Evolutionary conservation across 2,797 vertebrate genomes (phyloP), one percentile per base, ranked within the genome.

Genomic region (Enteromius paludinosus): DNA sequence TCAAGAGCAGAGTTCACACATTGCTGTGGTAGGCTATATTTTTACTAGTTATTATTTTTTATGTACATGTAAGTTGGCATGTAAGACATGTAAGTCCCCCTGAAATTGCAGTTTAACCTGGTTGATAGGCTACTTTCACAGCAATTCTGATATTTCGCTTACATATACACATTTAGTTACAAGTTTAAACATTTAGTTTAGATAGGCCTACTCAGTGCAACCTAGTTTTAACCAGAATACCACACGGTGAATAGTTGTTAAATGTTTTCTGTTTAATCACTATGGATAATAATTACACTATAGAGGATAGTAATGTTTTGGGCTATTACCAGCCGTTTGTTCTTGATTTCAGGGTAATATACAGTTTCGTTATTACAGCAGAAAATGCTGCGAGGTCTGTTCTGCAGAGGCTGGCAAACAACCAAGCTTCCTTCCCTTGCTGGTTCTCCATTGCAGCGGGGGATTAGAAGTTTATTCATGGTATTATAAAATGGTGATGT

Each of bases 381-480:
- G 68, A 76, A 81, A 56, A 74, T 79, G 61, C 69, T 72, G 54
- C 17, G 23, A 78, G 49, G 82, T 81, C 82, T 87, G 79, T 71
- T 85, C 30, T 73, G 84, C 65, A 75, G 59, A 65, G n/a, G 54
- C 52, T 83, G 82, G 84, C 77, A 83, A 62, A 74, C 66, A 73
- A 81, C 70, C 84, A 85, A 65, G 62, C 38, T 65, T 82, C 76
- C 59, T 73, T 78, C 81, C 64, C 65, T 61, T 64, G 18, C 47
- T 78, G 64, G 78, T 78, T 83, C 73, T 74, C 14, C 9, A 61
- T 49, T 86, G 79, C 75, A 85, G n/a, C 38, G n/a, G 45, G 38
- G 81, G 88, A 87, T 89, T 86, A 85, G 52, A 85, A 80, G 78
- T 86, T 85, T 86, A 87, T 87, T 84, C 84, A 68, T 78, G 78